Evolutionary conservation across 2,888 invertebrate genomes (phyloP).

Genomic region (Crepidodera aurea): DNA sequence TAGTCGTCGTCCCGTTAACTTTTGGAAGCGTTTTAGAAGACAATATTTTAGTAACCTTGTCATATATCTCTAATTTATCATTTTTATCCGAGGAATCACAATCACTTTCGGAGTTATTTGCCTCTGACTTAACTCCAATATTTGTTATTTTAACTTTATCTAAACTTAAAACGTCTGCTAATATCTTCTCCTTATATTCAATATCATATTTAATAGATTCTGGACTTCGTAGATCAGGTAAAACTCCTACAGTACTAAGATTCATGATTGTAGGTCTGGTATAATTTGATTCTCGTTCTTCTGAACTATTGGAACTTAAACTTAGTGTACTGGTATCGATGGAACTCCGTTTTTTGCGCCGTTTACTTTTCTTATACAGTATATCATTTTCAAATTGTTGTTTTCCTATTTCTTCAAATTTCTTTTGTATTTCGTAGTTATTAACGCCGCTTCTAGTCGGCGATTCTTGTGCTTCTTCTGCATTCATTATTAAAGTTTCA

Average conservation of each 20-base stretch:
- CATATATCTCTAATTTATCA: neutral
- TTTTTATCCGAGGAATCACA: conserved; percentile 17
- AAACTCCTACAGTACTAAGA: conserved; percentile 61
- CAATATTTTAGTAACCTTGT: neutral
- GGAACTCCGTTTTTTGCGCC: conserved; percentile 59
- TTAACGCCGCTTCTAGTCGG: conserved; percentile 64
- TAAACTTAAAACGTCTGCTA: conserved; percentile 73
- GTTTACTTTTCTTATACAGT: conserved; percentile 69
- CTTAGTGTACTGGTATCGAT: conserved; percentile 43
- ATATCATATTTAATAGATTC: conserved; percentile 75
- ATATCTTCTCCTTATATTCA: conserved; percentile 76
- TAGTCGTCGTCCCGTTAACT: neutral
- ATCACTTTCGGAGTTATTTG: conserved; percentile 17
- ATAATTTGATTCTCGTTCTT: conserved; percentile 49
- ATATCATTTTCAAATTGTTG: conserved; percentile 77
- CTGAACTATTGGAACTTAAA: conserved; percentile 56
- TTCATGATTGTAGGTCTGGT: conserved; percentile 62
- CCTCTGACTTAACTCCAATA: conserved; percentile 5
- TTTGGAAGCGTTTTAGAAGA: neutral
- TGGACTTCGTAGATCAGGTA: conserved; percentile 68
- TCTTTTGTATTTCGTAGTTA: conserved; percentile 53
- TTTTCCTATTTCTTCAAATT: conserved; percentile 75
- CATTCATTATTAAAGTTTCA: conserved; percentile 64
- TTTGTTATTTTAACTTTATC: conserved; percentile 58
- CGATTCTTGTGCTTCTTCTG: conserved; percentile 81